Evolutionary conservation across 2,888 invertebrate species (phyloP).

Genomic region (Pterobdella sp.): DNA sequence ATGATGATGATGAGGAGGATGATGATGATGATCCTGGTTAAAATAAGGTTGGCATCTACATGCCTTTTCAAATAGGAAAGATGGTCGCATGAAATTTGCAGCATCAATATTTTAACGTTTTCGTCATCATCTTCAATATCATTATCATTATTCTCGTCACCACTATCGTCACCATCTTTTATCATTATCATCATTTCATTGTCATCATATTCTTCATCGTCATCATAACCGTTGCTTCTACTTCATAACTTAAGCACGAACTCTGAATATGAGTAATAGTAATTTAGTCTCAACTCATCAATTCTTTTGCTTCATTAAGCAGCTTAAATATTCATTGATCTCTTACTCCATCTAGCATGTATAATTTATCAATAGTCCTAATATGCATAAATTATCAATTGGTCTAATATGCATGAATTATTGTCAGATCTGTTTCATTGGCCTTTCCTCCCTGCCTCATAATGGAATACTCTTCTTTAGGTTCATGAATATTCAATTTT

Average conservation of each 20-base stretch:
- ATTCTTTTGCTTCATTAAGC: too few relatives aligned
- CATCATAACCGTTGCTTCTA: too few relatives aligned
- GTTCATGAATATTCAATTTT: not conserved
- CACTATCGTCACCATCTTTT: not conserved
- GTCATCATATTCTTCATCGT: too few relatives aligned
- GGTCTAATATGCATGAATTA: not conserved
- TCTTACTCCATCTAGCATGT: too few relatives aligned
- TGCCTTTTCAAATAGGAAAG: constrained; percentile 4
- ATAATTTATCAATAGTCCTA: too few relatives aligned
- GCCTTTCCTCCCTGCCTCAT: constrained; percentile 30
- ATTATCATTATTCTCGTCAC: not conserved
- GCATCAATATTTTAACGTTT: not conserved
- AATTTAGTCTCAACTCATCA: too few relatives aligned
- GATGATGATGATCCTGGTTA: too few relatives aligned
- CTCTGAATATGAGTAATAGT: too few relatives aligned
- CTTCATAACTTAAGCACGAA: too few relatives aligned
- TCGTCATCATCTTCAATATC: not conserved
- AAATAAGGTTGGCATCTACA: not conserved
- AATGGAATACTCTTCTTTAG: constrained; percentile 34
- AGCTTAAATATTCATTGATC: too few relatives aligned
- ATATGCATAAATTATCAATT: not conserved
- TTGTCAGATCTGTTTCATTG: constrained; percentile 32
- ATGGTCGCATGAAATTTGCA: not conserved
- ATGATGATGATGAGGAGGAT: too few relatives aligned
- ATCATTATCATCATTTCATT: not conserved